Evolutionary conservation across 2,888 invertebrate species (phyloP).

Genomic region (Lymantria dispar): DNA sequence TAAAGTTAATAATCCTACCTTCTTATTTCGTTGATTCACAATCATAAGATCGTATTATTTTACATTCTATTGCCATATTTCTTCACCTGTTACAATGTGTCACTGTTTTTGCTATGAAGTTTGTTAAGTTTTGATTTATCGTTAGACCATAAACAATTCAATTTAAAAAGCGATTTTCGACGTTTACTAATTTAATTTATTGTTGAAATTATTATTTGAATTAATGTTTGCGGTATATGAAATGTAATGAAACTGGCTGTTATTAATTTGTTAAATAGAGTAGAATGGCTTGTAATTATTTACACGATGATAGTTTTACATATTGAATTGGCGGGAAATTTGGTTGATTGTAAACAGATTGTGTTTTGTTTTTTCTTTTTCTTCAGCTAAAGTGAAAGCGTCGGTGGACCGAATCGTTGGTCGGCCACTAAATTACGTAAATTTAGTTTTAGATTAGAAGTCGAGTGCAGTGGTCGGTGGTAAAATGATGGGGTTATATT

Average conservation of each 20-base stretch:
- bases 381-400: conserved; percentile 34
- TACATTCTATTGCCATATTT: conserved; percentile 17
- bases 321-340: conserved; percentile 38
- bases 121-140: not conserved
- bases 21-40: too few relatives aligned
- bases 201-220: conserved; percentile 1
- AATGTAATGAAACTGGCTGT: conserved; percentile 23
- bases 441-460: conserved; percentile 19
- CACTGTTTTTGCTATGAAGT: not conserved
- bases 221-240: conserved; percentile 30
- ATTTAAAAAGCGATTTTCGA: conserved; percentile 7
- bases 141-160: conserved; percentile 20
- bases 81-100: conserved; percentile 14
- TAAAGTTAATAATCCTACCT: too few relatives aligned
- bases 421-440: conserved; percentile 27
- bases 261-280: conserved; percentile 5
- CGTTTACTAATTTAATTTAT: conserved; percentile 7
- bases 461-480: conserved; percentile 42
- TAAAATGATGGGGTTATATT: conserved; percentile 77
- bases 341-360: conserved; percentile 34
- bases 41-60: conserved; percentile 5
- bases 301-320: not conserved
- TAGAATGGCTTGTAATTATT: not conserved
- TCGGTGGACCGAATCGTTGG: conserved; percentile 31
- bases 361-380: conserved; percentile 40